These are phyloP conservation scores for Smittia sp. DNA, from an alignment of 2,888 invertebrate species.

Conservation along the genomic window DNA sequence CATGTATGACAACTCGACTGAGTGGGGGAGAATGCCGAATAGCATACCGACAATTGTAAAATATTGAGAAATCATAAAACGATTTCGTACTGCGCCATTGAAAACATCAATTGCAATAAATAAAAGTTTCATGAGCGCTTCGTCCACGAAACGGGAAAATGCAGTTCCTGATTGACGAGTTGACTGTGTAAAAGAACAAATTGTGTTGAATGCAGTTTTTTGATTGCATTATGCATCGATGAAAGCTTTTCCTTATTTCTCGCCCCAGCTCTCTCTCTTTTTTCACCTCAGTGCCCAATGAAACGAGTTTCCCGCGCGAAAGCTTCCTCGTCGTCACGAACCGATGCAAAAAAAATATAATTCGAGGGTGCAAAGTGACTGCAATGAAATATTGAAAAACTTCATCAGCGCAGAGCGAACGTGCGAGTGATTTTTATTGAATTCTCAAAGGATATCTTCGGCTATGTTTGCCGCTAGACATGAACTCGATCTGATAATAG, in stretches of 20 bases:
- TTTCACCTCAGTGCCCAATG: slow-evolving; percentile 8
- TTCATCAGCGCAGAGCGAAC: slow-evolving; percentile 10
- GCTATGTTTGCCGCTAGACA: no score
- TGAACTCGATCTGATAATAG: no score
- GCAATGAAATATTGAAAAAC: slow-evolving; percentile 10
- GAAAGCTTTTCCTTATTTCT: slow-evolving; percentile 21
- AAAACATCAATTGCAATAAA: slow-evolving; percentile 32
- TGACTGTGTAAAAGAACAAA: slow-evolving; percentile 4
- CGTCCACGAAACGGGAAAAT: slow-evolving; percentile 5
- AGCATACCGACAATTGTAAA: slow-evolving; percentile 19
- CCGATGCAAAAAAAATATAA: neutral
- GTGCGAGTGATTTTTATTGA: slow-evolving; percentile 13
- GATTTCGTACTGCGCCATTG: neutral
- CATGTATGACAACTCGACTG: slow-evolving; percentile 1
- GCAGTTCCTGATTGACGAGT: slow-evolving; percentile 8
- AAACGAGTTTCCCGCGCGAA: neutral
- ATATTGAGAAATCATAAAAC: slow-evolving; percentile 36
- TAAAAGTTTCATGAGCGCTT: slow-evolving; percentile 25
- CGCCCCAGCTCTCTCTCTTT: neutral
- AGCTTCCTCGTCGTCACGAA: neutral
- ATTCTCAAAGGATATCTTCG: neutral
- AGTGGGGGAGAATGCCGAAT: neutral
- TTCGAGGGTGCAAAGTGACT: neutral
- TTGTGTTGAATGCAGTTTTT: slow-evolving; percentile 28
- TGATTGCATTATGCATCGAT: slow-evolving; percentile 38